Evolutionary conservation across 2,888 invertebrate species (phyloP).

Genomic region (Drosophila infuscata): DNA sequence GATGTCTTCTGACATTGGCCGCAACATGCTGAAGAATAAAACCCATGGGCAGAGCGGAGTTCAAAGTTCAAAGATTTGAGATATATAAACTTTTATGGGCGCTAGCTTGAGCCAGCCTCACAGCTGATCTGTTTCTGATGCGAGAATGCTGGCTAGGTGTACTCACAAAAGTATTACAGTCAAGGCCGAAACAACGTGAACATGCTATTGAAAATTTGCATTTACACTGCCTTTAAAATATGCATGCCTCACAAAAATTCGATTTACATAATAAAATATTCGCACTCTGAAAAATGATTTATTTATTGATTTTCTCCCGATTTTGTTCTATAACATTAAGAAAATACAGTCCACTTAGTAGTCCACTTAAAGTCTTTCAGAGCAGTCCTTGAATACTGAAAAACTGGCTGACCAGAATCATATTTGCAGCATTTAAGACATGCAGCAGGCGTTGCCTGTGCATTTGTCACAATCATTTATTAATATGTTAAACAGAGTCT

Average conservation of each 20-base stretch:
- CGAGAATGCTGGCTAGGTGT: neutral
- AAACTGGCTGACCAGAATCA: slow-evolving; percentile 27
- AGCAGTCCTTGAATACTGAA: slow-evolving; percentile 18
- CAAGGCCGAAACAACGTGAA: neutral
- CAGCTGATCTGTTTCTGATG: neutral
- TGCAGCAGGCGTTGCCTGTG: slow-evolving; percentile 47
- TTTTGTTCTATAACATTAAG: neutral
- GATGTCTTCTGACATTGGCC: too few species aligned
- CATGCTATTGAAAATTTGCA: neutral
- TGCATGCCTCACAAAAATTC: neutral
- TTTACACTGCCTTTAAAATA: neutral
- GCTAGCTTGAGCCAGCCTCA: too few species aligned
- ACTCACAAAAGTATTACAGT: neutral
- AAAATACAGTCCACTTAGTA: neutral
- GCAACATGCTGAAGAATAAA: neutral
- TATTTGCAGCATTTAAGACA: slow-evolving; percentile 46
- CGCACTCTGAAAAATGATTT: neutral
- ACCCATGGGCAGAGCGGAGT: neutral
- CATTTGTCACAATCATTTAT: slow-evolving; percentile 78
- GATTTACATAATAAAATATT: neutral
- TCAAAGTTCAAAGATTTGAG: neutral
- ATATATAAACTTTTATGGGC: too few species aligned
- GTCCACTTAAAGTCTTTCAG: slow-evolving; percentile 1
- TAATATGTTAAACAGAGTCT: slow-evolving; percentile 73
- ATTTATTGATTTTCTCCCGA: neutral